Conservation (phyloP, 2,113 vertebrate species). For the Tenebrosternarchus preto region DNA sequence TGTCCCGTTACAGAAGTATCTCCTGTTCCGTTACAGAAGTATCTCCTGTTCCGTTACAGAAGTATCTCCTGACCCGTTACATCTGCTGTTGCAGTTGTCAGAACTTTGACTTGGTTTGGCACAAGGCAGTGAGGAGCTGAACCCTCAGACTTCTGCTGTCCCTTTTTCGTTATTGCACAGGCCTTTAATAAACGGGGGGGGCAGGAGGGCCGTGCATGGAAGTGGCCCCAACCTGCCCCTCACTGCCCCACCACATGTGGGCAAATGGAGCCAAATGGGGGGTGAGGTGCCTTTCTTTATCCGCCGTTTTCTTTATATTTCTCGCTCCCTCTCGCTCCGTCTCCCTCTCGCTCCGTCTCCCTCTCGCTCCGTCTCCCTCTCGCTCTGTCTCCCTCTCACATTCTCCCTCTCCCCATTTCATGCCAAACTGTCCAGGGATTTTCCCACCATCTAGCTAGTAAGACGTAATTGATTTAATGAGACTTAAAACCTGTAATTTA, state of each 20-base stretch:
- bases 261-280: conserved; percentile 14
- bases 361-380: too few species aligned
- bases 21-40: conserved; percentile 6
- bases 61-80: background rate
- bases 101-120: conserved; percentile 24
- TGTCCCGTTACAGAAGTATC: background rate
- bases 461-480: conserved; percentile 47
- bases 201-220: conserved; percentile 16
- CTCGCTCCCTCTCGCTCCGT: too few species aligned
- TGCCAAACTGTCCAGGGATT: conserved; percentile 24
- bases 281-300: conserved; percentile 10
- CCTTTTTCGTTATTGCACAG: conserved; percentile 40
- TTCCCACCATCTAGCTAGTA: conserved; percentile 21
- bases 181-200: conserved; percentile 31
- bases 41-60: background rate
- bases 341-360: too few species aligned
- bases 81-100: conserved; percentile 27
- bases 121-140: conserved; percentile 29
- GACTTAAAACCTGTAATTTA: conserved; percentile 15
- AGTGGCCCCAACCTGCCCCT: conserved; percentile 30
- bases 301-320: background rate
- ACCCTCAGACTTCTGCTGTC: conserved; percentile 49
- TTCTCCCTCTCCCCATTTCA: background rate
- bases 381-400: too few species aligned
- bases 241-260: conserved; percentile 21